phyloP scores from a whole-genome alignment of 2,888 invertebrate species.

The Mythimna impura region DNA sequence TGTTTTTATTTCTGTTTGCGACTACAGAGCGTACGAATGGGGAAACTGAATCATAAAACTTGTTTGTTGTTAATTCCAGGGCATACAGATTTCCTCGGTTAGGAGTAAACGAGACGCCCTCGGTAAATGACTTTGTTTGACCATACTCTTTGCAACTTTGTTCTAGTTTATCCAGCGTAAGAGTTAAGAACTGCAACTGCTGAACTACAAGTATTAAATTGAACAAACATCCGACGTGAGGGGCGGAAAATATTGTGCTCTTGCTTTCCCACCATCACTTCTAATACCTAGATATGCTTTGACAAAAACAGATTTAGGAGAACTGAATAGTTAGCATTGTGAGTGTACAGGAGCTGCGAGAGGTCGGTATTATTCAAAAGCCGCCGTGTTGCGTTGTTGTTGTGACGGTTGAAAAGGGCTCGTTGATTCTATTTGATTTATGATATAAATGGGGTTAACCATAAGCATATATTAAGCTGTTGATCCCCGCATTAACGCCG shows the following conservation, averaged over 20 bases:
- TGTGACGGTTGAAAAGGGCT: neutral
- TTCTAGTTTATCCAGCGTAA: constrained; percentile 17
- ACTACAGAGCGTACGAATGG: constrained; percentile 21
- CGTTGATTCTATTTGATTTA: constrained; percentile 12
- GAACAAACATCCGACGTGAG: constrained; percentile 31
- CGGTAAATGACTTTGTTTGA: constrained; percentile 35
- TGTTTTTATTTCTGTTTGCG: constrained; percentile 24
- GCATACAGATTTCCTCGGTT: constrained; percentile 32
- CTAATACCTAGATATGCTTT: neutral
- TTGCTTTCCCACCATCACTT: constrained; percentile 16
- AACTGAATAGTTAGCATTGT: constrained; percentile 9
- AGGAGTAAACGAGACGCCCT: constrained; percentile 14
- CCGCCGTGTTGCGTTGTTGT: neutral
- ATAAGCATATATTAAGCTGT: neutral
- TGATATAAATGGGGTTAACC: neutral
- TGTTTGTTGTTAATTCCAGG: constrained; percentile 48
- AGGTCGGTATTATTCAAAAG: constrained; percentile 14
- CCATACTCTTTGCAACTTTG: constrained; percentile 34
- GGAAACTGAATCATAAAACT: constrained; percentile 56
- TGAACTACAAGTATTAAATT: constrained; percentile 27
- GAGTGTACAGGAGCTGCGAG: neutral
- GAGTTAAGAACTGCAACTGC: constrained; percentile 25
- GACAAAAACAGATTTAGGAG: constrained; percentile 19
- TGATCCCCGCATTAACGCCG: too few species aligned
- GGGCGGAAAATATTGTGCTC: constrained; percentile 11